A percentile compares a stretch with the other conserved stretches of the same genome.
Evolutionary conservation across 53 echinoderm and acorn worm genomes (phyloP).

Genomic region (Crossaster papposus): DNA sequence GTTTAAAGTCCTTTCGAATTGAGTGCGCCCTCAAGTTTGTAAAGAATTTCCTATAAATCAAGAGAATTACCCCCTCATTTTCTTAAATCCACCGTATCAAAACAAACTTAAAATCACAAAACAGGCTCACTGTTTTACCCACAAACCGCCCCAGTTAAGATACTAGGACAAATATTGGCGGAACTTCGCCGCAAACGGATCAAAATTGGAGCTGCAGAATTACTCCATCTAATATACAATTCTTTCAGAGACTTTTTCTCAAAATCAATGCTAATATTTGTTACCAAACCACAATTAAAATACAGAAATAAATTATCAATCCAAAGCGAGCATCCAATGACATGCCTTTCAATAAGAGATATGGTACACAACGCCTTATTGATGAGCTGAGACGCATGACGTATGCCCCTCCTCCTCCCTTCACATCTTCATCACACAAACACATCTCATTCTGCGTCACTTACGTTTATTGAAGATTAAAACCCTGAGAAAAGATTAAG

Average conservation of each 20-base stretch:
- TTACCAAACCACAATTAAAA: not conserved
- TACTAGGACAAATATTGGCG: no score
- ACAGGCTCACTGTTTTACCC: no score
- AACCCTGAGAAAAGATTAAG: slow-evolving; percentile 35
- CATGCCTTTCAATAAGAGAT: not conserved
- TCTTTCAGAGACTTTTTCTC: not conserved
- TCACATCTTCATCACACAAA: slow-evolving; percentile 10
- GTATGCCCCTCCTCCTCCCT: slow-evolving; percentile 4
- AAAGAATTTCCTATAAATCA: not conserved
- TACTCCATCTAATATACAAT: no score
- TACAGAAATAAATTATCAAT: not conserved
- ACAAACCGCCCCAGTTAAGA: no score
- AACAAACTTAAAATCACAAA: not conserved
- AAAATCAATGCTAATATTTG: not conserved
- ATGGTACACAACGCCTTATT: not conserved
- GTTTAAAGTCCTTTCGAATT: no score
- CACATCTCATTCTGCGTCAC: slow-evolving; percentile 62
- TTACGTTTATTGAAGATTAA: slow-evolving; percentile 61
- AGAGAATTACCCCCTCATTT: not conserved
- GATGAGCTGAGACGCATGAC: slow-evolving; percentile 1
- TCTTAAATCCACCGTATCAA: not conserved
- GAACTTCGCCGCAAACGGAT: no score
- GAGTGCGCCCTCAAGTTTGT: not conserved
- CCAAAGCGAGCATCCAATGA: not conserved
- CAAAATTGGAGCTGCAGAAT: no score